Evolutionary conservation across 1,140 invertebrate species (phyloP).

Genomic region (Danaus plexippus): DNA sequence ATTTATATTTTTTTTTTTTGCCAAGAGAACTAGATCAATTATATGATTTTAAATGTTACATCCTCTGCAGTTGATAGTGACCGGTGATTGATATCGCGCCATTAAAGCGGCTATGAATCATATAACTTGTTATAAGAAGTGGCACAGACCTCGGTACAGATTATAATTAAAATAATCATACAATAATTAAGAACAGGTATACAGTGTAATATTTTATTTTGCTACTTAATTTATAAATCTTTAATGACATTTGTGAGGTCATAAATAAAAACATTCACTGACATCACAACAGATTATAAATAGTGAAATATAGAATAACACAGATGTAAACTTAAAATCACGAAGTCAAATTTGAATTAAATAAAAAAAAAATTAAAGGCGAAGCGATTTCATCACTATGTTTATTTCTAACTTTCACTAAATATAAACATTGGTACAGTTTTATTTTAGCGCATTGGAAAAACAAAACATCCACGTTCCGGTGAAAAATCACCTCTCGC

Average conservation of each 20-base stretch:
- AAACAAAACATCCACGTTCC: conserved; percentile 46
- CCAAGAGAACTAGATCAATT: too few species aligned
- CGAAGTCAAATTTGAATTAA: too few species aligned
- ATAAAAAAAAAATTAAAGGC: too few species aligned
- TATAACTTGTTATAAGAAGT: conserved; percentile 21
- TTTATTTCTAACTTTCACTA: conserved; percentile 40
- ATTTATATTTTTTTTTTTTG: too few species aligned
- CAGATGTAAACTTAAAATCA: too few species aligned
- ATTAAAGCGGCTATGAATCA: conserved; percentile 13
- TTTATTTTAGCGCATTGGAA: conserved; percentile 50
- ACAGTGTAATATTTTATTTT: conserved; percentile 22
- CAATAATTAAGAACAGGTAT: conserved; percentile 23
- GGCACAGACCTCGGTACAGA: conserved; percentile 13
- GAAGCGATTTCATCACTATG: conserved; percentile 16
- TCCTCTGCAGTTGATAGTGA: too few species aligned
- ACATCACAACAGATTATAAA: too few species aligned
- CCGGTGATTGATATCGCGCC: conserved; percentile 15
- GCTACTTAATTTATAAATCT: too few species aligned
- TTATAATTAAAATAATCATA: conserved; percentile 25
- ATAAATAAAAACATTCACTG: too few species aligned
- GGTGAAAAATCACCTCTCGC: conserved; percentile 61
- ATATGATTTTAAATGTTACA: too few species aligned
- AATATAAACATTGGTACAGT: conserved; percentile 41
- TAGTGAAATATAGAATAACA: too few species aligned
- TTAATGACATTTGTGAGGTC: too few species aligned